Evolutionary conservation across 2,888 invertebrate genomes (phyloP), one percentile per base, ranked within the genome.

Genomic region (Saturnia japonica): DNA sequence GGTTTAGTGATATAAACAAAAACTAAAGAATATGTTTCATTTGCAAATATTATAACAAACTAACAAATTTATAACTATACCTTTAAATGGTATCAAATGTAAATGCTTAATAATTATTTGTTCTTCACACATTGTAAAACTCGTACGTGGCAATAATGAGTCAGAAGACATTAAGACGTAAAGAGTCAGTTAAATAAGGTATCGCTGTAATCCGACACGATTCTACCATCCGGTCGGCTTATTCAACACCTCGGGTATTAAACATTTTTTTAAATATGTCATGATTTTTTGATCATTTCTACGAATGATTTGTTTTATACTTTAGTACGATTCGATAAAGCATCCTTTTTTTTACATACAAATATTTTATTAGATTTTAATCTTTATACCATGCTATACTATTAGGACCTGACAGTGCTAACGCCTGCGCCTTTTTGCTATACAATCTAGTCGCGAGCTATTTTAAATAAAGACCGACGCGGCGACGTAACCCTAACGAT

Each of bases 41-140:
- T 14, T n/a, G 19, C 62, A 64, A 40, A 34, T 40, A 64, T 40
- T 64, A 28, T 28, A 25, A 60, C 8, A 64, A n/a, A 40, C 34
- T n/a, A 64, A 40, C 40, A 64, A 64, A 64, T 64, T 40, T 64
- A 40, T 64, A 64, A 40, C n/a, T 40, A n/a, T 22, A 64, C 64
- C 22, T 64, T 64, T 1, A n/a, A 64, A 64, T 40, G 11, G n/a
- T 16, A 64, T 64, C n/a, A 64, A 40, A 40, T 40, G 64, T 68
- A 70, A 64, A 40, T 64, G 68, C 12, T 4, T 34, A 2, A 19
- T 57, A 70, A 51, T 67, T 78, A 75, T 81, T 79, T 80, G 77
- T 77, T 80, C 75, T 76, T 83, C 76, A 79, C 80, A 83, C 82
- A 80, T 78, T 82, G 81, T 82, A 78, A 78, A 80, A 73, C 64